Evolutionary conservation across 2,797 vertebrate genomes (phyloP).

Genomic region (Varecia variegata): DNA sequence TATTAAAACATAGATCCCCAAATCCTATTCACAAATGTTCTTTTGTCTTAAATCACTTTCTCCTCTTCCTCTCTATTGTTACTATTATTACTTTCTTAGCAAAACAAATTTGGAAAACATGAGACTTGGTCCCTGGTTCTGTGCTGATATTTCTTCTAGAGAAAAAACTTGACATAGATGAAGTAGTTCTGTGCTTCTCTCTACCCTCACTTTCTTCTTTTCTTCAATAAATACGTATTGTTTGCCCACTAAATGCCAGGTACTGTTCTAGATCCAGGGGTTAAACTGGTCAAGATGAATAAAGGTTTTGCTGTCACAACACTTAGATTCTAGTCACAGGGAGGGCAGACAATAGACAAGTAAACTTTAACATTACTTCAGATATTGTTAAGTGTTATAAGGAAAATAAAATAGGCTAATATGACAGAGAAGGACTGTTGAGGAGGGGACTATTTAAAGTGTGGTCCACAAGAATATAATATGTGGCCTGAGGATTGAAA

Average conservation of each 20-base stretch:
- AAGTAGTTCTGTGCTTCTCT: neutral
- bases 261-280: neutral
- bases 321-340: neutral
- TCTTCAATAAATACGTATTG: neutral
- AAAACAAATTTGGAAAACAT: neutral
- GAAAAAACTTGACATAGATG: neutral
- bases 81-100: neutral
- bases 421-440: neutral
- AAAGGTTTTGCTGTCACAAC: neutral
- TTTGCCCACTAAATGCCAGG: neutral
- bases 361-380: constrained; percentile 1
- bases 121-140: neutral
- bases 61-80: neutral
- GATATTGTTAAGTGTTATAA: neutral
- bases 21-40: neutral
- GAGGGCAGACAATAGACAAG: neutral
- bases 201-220: neutral
- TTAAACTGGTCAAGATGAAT: neutral
- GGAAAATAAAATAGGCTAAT: neutral
- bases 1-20: neutral
- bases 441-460: neutral
- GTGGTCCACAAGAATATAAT: neutral
- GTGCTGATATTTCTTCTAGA: neutral
- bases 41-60: neutral
- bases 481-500: neutral